Evolutionary conservation across 2,888 invertebrate genomes (phyloP), one percentile per base, ranked within the genome.

Genomic region (Gymnosoma rotundatum): DNA sequence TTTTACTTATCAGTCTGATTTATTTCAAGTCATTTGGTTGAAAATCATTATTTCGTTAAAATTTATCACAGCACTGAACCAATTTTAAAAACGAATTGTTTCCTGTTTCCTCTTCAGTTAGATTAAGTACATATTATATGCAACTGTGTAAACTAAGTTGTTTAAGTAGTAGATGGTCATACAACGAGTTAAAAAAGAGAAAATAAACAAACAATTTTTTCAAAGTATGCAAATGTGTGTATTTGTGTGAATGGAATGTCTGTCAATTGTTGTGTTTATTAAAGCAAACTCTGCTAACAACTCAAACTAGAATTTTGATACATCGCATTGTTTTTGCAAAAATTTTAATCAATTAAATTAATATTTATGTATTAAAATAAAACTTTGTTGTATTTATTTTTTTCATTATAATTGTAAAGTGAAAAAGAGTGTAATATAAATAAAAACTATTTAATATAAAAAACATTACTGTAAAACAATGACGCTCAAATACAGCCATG

Each of bases 401-500:
- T 32, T 21, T 10, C 2, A 25, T 25, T 21, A 14, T 54, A 21
- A 54, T 54, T 20, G 45, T 14, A 20, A 36, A 52, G 52, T 36
- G n/a, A 21, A 9, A 42, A 54, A 20, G 12, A 75, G 25, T 25
- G 63, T 18, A 61, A 58, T 18, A 58, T 8, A 64, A 64, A 56
- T 36, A 8, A 61, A 20, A 45, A 16, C 38, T 45, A 54, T 58
- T 45, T 36, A 64, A 63, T 32, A 50, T 48, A 42, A 14, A n/a
- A 16, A 73, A 69, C 6, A 25, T 25, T 25, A 32, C 32, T 32
- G 6, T 32, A 5, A 93, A 93, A 93, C 93, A 91, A 92, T 86
- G 86, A 79, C 93, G 82, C 94, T 95, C 88, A 94, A 94, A 87
- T 96, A 94, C 92, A 96, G 97, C 79, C 97, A 97, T 92, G 97